A percentile compares a stretch with the other conserved stretches of the same genome.
phyloP scores from a whole-genome alignment of 2,797 vertebrate genomes.

The Mus spretus region DNA sequence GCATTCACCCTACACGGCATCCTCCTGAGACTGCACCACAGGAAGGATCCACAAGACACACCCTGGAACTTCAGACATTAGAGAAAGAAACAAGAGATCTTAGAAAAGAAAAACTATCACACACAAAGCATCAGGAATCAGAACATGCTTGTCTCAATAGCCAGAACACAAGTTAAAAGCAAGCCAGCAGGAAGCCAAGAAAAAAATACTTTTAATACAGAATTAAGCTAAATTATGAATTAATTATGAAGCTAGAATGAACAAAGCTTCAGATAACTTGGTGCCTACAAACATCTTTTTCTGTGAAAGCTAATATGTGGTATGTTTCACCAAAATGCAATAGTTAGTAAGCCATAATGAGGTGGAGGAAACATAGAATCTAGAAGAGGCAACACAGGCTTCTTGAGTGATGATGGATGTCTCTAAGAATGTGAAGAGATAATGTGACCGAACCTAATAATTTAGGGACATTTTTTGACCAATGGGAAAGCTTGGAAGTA shows the following conservation, averaged over 20 bases:
- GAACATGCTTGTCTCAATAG: neutral
- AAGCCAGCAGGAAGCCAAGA: neutral
- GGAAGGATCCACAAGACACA: neutral
- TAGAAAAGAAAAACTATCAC: conserved; percentile 24
- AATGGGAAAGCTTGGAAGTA: neutral
- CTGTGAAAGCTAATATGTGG: conserved; percentile 17
- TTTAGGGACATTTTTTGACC: neutral
- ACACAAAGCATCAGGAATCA: neutral
- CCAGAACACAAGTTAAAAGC: neutral
- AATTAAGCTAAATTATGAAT: conserved; percentile 18
- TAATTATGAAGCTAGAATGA: conserved; percentile 16
- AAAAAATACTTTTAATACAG: neutral
- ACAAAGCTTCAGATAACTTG: conserved; percentile 8
- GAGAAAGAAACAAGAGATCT: neutral
- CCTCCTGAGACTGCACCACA: neutral
- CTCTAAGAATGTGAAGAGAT: conserved; percentile 8
- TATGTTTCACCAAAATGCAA: neutral
- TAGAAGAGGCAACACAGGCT: neutral
- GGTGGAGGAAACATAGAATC: neutral
- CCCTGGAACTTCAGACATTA: neutral
- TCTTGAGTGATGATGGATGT: neutral
- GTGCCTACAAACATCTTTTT: neutral
- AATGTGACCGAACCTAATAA: neutral
- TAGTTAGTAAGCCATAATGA: neutral
- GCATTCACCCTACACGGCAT: neutral